Evolutionary conservation across 2,113 vertebrate species (phyloP).

Genomic region (Hiodon tergisus): DNA sequence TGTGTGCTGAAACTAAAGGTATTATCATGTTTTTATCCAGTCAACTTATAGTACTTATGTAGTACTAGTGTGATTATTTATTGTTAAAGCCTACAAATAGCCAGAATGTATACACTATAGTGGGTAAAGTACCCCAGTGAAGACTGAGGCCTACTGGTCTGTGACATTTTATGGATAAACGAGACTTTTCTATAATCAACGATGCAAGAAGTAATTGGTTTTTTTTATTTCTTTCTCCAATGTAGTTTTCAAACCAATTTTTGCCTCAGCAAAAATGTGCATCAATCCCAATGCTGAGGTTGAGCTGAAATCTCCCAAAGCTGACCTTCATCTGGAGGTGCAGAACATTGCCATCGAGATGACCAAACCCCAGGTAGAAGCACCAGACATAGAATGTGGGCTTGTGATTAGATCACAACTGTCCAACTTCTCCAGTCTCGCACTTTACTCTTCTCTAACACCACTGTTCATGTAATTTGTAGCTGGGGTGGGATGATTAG

Average conservation of each 20-base stretch:
- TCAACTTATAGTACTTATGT: not conserved
- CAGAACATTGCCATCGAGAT: slow-evolving; percentile 89
- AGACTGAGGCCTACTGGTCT: no score
- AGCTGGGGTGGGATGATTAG: no score
- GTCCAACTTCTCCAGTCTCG: no score
- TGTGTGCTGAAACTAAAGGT: not conserved
- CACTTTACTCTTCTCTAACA: no score
- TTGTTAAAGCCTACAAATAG: no score
- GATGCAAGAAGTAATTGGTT: not conserved
- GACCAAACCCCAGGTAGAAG: slow-evolving; percentile 79
- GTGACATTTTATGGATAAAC: no score
- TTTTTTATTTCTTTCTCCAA: slow-evolving; percentile 21
- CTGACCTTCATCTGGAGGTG: slow-evolving; percentile 79
- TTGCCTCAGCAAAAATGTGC: slow-evolving; percentile 85
- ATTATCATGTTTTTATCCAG: not conserved
- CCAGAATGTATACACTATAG: no score
- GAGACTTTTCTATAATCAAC: no score
- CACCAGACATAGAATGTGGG: no score
- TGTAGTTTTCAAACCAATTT: slow-evolving; percentile 88
- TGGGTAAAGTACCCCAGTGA: no score
- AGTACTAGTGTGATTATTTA: not conserved
- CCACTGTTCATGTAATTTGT: no score
- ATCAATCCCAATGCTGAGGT: slow-evolving; percentile 83
- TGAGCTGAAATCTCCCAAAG: slow-evolving; percentile 80
- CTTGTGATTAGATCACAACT: no score